Percentiles rank a stretch among this genome's conserved stretches.
These are phyloP conservation scores for Trididemnum clinides DNA, from an alignment of 23 tunicate genomes.

Conservation along the genomic window DNA sequence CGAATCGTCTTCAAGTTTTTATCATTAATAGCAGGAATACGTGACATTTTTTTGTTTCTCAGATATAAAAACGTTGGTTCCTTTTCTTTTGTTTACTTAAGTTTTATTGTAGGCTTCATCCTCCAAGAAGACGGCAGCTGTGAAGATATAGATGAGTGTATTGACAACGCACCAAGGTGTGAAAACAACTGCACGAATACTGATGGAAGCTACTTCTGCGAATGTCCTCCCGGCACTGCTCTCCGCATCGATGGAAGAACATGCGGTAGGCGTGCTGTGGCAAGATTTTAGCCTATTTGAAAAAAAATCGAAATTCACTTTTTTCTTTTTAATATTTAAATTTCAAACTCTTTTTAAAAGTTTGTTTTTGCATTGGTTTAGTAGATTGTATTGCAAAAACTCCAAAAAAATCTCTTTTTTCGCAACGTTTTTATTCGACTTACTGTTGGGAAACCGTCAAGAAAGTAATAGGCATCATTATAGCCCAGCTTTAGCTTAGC, in stretches of 20 bases:
- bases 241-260: slow-evolving; percentile 61
- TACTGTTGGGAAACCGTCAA: no score
- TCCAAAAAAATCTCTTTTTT: neutral
- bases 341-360: neutral
- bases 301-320: no score
- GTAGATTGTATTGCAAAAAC: no score
- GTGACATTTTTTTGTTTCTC: no score
- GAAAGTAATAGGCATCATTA: no score
- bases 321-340: neutral
- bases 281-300: no score
- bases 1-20: no score
- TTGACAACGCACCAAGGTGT: slow-evolving; percentile 49
- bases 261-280: slow-evolving; percentile 61
- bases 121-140: slow-evolving; percentile 85
- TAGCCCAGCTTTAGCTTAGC: no score
- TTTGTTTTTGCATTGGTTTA: no score
- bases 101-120: slow-evolving; percentile 52
- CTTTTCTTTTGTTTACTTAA: no score
- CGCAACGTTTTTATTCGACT: neutral
- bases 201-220: slow-evolving; percentile 82
- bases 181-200: slow-evolving; percentile 87
- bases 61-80: no score
- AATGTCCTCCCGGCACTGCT: slow-evolving; percentile 79
- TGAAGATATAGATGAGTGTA: slow-evolving; percentile 94
- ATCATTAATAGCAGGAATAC: no score